Evolutionary conservation across 1,140 invertebrate genomes (phyloP), one percentile per base, ranked within the genome.

Genomic region (Neodiprion pinetum): DNA sequence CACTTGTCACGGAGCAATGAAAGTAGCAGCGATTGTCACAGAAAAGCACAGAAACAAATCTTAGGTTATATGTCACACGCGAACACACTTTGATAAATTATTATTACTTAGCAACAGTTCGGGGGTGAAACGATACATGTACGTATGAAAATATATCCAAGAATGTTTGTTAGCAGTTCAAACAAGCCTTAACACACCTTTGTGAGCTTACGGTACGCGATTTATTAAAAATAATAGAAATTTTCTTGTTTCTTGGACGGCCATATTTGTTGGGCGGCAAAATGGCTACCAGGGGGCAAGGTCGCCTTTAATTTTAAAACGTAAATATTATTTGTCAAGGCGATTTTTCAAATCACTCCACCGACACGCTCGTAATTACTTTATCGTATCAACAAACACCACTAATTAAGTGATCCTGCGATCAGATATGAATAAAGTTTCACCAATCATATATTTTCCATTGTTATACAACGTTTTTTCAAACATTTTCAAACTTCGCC

Each of bases 21-120:
- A 61, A 61, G 53, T 9, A 17, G n/a, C 9, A 17, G 7, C n/a
- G 11, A 61, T 61, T 61, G 53, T 61, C 53, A 61, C n/a, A 17
- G n/a, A 17, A 61, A 61, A 61, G 53, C 53, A 61, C 53, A 61
- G 53, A 61, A 61, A 12, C n/a, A 61, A 61, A 61, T 61, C 70
- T 66, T 75, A 75, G 74, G 74, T 75, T 75, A 75, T 61, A 69
- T 48, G 74, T 75, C 74, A 75, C 67, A 75, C 71, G 48, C 71
- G 66, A 72, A 61, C n/a, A 28, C 48, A 66, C 65, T 40, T 71
- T 49, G 70, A 12, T 17, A 23, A 50, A 69, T 69, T 9, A 49
- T 40, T 40, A 17, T 5, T 71, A 71, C 7, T 14, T 17, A 17
- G 9, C n/a, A 9, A 14, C n/a, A 61, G 4, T 61, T 61, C 11